phyloP scores from a whole-genome alignment of 2,113 vertebrate genomes.

The Phaethornis superciliosus region DNA sequence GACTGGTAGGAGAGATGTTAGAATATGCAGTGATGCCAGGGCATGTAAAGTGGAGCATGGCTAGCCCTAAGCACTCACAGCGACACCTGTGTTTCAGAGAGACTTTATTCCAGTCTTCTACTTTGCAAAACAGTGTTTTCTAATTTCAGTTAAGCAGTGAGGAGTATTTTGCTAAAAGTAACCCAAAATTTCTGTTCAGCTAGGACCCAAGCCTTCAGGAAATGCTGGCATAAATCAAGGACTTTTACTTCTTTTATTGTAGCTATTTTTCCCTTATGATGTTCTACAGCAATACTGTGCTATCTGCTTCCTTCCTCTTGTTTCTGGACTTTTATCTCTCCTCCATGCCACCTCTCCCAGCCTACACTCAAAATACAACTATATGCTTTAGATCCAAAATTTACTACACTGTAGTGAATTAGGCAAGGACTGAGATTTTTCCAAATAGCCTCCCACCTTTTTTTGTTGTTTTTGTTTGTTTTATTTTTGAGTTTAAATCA shows the following conservation, averaged over 20 bases:
- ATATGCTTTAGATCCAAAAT: background rate
- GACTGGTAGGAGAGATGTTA: background rate
- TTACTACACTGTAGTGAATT: background rate
- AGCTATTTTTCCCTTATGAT: background rate
- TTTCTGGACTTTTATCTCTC: background rate
- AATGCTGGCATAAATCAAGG: background rate
- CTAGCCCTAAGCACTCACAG: rapidly evolving
- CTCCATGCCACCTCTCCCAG: background rate
- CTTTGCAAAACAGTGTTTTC: background rate
- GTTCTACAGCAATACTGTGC: background rate
- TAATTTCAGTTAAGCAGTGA: background rate
- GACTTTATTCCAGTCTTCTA: background rate
- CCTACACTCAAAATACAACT: background rate
- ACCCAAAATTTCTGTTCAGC: background rate
- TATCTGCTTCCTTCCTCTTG: background rate
- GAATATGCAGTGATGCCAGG: background rate
- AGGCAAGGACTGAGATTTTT: background rate
- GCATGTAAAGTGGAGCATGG: background rate
- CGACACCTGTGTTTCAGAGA: rapidly evolving
- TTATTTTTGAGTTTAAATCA: background rate
- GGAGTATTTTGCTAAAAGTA: background rate
- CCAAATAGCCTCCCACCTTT: background rate
- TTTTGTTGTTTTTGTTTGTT: background rate
- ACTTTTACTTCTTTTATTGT: background rate
- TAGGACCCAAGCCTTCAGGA: background rate